Percentiles rank a stretch among this genome's conserved stretches.
These are phyloP conservation scores for Sebastes kiyomatsui DNA, from an alignment of 2,797 vertebrate genomes.

Conservation along the genomic window DNA sequence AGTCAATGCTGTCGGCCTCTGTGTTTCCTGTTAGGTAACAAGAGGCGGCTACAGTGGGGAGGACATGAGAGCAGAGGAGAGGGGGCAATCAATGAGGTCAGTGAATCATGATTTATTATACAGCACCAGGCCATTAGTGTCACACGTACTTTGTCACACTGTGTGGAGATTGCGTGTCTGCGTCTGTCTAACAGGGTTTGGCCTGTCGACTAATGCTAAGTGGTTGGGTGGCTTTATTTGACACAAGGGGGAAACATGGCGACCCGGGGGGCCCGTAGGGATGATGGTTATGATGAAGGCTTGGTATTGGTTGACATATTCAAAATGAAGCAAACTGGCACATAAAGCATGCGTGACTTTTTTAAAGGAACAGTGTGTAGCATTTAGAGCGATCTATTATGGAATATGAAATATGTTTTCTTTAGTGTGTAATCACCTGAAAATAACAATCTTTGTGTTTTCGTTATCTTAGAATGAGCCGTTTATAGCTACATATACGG, in stretches of 20 bases:
- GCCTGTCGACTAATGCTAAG: slow-evolving; percentile 34
- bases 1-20: slow-evolving; percentile 27
- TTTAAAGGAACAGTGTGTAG: neutral
- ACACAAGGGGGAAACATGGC: slow-evolving; percentile 1
- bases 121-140: slow-evolving; percentile 61
- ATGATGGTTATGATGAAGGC: slow-evolving; percentile 21
- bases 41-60: slow-evolving; percentile 12
- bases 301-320: slow-evolving; percentile 4
- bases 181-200: slow-evolving; percentile 30
- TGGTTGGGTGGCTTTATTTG: slow-evolving; percentile 28
- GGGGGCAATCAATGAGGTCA: slow-evolving; percentile 69
- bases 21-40: slow-evolving; percentile 62
- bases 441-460: too few species aligned
- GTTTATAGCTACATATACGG: too few species aligned
- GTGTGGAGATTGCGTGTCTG: slow-evolving; percentile 49
- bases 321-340: neutral
- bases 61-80: slow-evolving; percentile 26
- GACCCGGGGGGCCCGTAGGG: neutral
- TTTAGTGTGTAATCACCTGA: too few species aligned
- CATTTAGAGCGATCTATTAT: neutral
- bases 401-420: neutral
- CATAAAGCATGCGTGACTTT: slow-evolving; percentile 9
- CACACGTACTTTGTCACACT: slow-evolving; percentile 60
- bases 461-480: too few species aligned
- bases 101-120: slow-evolving; percentile 72